These are phyloP conservation scores for Lasioglossum marginatum DNA, from an alignment of 2,888 invertebrate genomes.

Conservation along the genomic window DNA sequence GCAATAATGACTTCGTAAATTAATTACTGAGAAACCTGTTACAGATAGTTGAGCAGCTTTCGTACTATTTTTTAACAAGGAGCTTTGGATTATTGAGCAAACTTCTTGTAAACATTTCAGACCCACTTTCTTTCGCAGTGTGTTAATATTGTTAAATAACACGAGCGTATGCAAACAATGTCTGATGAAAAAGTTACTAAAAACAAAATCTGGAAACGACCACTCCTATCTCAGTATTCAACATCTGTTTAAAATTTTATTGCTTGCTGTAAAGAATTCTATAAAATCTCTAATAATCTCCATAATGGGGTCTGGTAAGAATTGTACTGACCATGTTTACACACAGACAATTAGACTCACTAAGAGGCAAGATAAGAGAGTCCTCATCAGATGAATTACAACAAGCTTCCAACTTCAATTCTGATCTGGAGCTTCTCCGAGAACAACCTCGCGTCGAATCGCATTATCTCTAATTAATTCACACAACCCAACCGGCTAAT, in stretches of 20 bases:
- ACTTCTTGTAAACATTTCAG: no score
- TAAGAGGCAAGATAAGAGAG: background rate
- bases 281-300: background rate
- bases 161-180: no score
- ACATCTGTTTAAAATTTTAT: background rate
- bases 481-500: background rate
- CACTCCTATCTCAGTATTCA: no score
- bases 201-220: no score
- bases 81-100: background rate
- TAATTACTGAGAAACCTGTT: background rate
- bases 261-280: background rate
- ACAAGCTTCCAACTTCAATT: background rate
- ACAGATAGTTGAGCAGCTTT: background rate
- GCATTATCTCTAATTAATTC: background rate
- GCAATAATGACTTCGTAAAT: background rate
- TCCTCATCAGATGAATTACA: background rate
- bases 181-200: no score
- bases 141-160: no score
- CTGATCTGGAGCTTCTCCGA: background rate
- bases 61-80: background rate
- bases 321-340: background rate
- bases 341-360: background rate
- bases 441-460: background rate
- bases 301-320: background rate
- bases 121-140: background rate